Evolutionary conservation across 1,140 invertebrate species (phyloP).

Genomic region (Antheraea pernyi): DNA sequence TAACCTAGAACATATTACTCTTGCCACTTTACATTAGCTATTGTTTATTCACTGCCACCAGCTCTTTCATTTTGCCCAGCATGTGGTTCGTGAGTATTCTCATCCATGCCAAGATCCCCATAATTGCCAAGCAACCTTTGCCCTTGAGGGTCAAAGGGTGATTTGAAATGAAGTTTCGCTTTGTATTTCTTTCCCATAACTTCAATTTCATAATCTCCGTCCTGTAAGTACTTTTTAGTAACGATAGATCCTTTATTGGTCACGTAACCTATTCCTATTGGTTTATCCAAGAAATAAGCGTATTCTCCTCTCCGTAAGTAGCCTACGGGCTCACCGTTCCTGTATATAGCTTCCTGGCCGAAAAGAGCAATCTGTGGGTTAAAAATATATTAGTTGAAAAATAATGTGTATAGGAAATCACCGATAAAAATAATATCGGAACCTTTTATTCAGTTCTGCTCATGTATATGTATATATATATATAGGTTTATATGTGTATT

Average conservation of each 20-base stretch:
- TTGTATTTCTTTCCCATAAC: slow-evolving; percentile 86
- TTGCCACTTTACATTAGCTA: background rate
- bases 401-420: too few species aligned
- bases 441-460: too few species aligned
- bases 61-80: slow-evolving; percentile 75
- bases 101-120: slow-evolving; percentile 58
- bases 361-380: slow-evolving; percentile 83
- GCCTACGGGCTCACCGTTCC: slow-evolving; percentile 88
- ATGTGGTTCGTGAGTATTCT: slow-evolving; percentile 67
- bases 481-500: too few species aligned
- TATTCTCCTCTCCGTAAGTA: slow-evolving; percentile 90
- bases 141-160: slow-evolving; percentile 88
- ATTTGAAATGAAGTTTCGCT: slow-evolving; percentile 84
- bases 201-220: slow-evolving; percentile 89
- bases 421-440: too few species aligned
- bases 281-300: slow-evolving; percentile 85
- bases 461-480: too few species aligned
- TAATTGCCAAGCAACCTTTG: slow-evolving; percentile 72
- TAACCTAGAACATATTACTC: background rate
- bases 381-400: too few species aligned
- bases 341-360: slow-evolving; percentile 91
- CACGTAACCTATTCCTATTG: slow-evolving; percentile 82
- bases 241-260: slow-evolving; percentile 74
- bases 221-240: slow-evolving; percentile 84
- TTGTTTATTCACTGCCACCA: slow-evolving; percentile 63